Percentiles rank a stretch among this genome's conserved stretches.
These are phyloP conservation scores for Schizotus pectinicornis DNA, from an alignment of 2,888 invertebrate genomes.

Conservation along the genomic window DNA sequence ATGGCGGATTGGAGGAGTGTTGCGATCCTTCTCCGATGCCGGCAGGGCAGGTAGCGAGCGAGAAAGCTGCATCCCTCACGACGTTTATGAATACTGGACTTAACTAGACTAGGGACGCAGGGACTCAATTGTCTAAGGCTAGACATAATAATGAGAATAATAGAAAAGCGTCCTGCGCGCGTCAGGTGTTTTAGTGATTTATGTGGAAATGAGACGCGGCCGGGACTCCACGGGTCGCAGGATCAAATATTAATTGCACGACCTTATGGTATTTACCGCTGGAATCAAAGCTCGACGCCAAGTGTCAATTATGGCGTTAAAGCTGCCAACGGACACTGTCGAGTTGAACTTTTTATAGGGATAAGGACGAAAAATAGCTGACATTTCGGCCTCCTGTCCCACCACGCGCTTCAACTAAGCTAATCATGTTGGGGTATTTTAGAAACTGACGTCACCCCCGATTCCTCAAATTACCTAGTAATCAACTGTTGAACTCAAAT, in stretches of 20 bases:
- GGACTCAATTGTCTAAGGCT: constrained; percentile 44
- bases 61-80: constrained; percentile 25
- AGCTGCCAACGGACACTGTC: too few relatives aligned
- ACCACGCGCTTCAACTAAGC: too few relatives aligned
- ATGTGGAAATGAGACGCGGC: neutral
- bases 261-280: too few relatives aligned
- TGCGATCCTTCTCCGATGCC: neutral
- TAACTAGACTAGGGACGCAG: constrained; percentile 48
- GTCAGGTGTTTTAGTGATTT: constrained; percentile 12
- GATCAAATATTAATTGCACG: neutral
- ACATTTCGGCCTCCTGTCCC: too few relatives aligned
- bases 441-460: too few relatives aligned
- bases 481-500: too few relatives aligned
- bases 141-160: constrained; percentile 41
- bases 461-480: too few relatives aligned
- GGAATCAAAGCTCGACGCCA: too few relatives aligned
- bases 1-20: constrained; percentile 24
- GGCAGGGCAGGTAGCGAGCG: constrained; percentile 8
- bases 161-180: constrained; percentile 15
- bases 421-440: too few relatives aligned
- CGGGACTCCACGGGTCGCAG: neutral
- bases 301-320: too few relatives aligned
- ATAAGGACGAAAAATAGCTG: too few relatives aligned
- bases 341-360: too few relatives aligned
- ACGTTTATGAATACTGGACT: constrained; percentile 38